Evolutionary conservation across 2,888 invertebrate species (phyloP).

Genomic region (Cryptocephalus primarius): DNA sequence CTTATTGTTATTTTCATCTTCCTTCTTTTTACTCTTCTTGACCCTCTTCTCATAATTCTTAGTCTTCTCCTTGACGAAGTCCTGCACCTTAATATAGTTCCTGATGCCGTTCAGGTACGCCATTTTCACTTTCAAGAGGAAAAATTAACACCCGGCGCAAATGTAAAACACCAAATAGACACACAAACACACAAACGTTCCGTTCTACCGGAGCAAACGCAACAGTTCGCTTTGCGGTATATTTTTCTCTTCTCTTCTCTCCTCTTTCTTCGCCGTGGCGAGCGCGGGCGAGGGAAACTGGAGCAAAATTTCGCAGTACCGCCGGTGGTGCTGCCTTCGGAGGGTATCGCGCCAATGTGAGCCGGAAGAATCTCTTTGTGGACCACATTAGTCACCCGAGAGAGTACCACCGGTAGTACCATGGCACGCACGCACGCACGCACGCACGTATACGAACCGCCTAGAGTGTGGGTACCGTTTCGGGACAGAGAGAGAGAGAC

Average conservation of each 20-base stretch:
- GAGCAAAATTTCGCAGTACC: not conserved
- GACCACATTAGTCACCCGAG: slow-evolving; percentile 22
- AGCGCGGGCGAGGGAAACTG: not conserved
- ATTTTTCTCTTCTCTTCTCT: not conserved
- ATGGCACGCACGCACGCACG: no score
- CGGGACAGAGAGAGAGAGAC: no score
- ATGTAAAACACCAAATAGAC: no score
- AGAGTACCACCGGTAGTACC: no score
- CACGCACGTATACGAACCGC: no score
- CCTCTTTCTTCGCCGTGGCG: not conserved
- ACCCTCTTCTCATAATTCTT: slow-evolving; percentile 13
- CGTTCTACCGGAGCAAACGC: not conserved
- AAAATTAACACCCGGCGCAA: no score
- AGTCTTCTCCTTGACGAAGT: slow-evolving; percentile 8
- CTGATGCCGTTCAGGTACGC: no score
- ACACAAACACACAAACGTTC: no score
- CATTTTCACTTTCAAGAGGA: no score
- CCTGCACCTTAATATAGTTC: no score
- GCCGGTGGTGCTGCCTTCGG: slow-evolving; percentile 4
- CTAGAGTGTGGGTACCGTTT: no score
- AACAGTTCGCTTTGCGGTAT: not conserved
- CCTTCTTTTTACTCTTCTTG: slow-evolving; percentile 10
- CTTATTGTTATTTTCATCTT: slow-evolving; percentile 5
- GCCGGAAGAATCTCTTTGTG: slow-evolving; percentile 26
- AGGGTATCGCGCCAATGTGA: slow-evolving; percentile 25